phyloP scores from a whole-genome alignment of 2,888 invertebrate genomes.

The Halictus ligatus region DNA sequence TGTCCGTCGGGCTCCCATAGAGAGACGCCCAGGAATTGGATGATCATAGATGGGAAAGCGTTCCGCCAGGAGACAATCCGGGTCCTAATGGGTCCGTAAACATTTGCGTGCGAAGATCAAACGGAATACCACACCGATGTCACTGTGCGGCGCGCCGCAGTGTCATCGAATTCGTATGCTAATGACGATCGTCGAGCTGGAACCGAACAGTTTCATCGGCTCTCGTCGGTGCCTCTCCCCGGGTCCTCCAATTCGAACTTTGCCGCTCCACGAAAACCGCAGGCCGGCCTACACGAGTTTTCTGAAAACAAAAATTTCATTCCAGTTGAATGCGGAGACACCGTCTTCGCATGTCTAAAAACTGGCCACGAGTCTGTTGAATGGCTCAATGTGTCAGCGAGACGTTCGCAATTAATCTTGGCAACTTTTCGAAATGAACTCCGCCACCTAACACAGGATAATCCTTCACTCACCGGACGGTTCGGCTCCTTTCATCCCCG shows the following conservation, averaged over 20 bases:
- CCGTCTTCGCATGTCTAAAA: background rate
- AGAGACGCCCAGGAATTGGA: constrained; percentile 24
- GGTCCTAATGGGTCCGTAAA: constrained; percentile 78
- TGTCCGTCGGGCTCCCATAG: constrained; percentile 26
- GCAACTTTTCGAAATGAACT: constrained; percentile 56
- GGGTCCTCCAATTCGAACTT: background rate
- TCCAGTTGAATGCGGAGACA: background rate
- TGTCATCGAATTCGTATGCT: constrained; percentile 68
- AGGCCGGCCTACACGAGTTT: background rate
- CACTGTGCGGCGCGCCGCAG: constrained; percentile 58
- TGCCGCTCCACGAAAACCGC: background rate
- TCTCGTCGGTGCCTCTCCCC: too few relatives aligned
- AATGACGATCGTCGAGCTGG: constrained; percentile 1
- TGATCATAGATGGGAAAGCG: constrained; percentile 35
- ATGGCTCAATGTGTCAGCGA: background rate
- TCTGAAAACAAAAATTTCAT: background rate
- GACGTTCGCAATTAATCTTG: background rate
- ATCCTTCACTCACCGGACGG: constrained; percentile 63
- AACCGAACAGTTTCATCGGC: background rate
- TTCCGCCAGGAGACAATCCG: constrained; percentile 44
- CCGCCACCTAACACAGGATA: constrained; percentile 59
- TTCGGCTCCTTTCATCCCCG: constrained; percentile 43
- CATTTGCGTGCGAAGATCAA: constrained; percentile 79
- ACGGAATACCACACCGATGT: constrained; percentile 72
- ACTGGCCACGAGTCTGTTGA: background rate